Percentiles rank a stretch among this genome's conserved stretches.
Evolutionary conservation across 2,113 vertebrate genomes (phyloP).

Genomic region (Gadus macrocephalus): DNA sequence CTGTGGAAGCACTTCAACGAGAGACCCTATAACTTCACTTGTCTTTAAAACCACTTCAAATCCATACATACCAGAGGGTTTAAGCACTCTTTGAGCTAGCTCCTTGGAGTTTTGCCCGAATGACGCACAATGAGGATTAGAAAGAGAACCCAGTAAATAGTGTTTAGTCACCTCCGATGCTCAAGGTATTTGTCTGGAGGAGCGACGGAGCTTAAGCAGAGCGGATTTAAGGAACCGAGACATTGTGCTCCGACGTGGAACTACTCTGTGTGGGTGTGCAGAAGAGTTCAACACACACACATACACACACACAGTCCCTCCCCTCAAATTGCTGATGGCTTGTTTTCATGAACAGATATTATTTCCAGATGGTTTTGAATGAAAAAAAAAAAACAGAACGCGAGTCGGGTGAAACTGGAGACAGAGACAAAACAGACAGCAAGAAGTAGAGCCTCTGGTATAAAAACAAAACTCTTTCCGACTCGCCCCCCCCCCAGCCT

Average conservation of each 20-base stretch:
- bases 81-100: too few species aligned
- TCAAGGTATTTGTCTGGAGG: slow-evolving; percentile 55
- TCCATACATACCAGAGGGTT: too few species aligned
- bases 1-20: too few species aligned
- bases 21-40: too few species aligned
- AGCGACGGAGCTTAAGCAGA: slow-evolving; percentile 36
- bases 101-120: slow-evolving; percentile 50
- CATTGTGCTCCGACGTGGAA: too few species aligned
- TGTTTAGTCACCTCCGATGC: slow-evolving; percentile 47
- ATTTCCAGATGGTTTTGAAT: slow-evolving; percentile 77
- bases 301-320: slow-evolving; percentile 25
- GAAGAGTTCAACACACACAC: too few species aligned
- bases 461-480: slow-evolving; percentile 54
- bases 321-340: slow-evolving; percentile 65
- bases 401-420: slow-evolving; percentile 73
- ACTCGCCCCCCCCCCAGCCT: slow-evolving; percentile 21
- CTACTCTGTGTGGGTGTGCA: too few species aligned
- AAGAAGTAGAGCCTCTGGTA: slow-evolving; percentile 41
- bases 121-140: neutral
- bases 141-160: slow-evolving; percentile 22
- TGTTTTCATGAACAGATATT: slow-evolving; percentile 73
- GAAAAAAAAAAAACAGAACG: slow-evolving; percentile 64
- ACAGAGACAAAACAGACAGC: slow-evolving; percentile 70
- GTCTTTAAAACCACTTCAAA: too few species aligned
- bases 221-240: slow-evolving; percentile 34